Percentiles rank a stretch among this genome's conserved stretches.
These are phyloP conservation scores for Rhinogobius similis DNA, from an alignment of 2,113 vertebrate genomes.

Conservation along the genomic window DNA sequence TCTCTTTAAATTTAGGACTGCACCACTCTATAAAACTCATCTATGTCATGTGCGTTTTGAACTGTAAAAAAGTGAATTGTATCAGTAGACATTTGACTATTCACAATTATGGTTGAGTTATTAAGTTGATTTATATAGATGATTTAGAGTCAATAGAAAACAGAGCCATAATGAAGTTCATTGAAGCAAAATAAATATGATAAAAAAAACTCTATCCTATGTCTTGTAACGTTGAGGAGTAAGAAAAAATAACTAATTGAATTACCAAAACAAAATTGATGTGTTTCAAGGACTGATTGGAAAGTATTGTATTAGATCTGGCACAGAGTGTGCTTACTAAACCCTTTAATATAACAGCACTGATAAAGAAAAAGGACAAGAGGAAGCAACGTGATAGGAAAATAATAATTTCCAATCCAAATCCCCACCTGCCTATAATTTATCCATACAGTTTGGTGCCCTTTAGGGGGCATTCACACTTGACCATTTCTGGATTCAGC, in stretches of 20 bases:
- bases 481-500: not conserved
- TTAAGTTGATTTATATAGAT: not conserved
- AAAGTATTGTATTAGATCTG: slow-evolving; percentile 37
- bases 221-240: not conserved
- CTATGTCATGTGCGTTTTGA: not conserved
- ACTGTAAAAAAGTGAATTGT: not conserved
- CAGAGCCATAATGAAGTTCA: not conserved
- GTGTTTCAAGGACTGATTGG: slow-evolving; percentile 5
- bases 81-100: not conserved
- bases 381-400: slow-evolving; percentile 26
- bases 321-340: slow-evolving; percentile 11
- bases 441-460: not conserved
- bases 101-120: too few species aligned
- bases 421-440: not conserved
- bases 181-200: not conserved
- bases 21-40: not conserved
- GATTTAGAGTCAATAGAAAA: not conserved
- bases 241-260: slow-evolving; percentile 23
- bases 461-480: not conserved
- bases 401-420: not conserved
- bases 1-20: slow-evolving; percentile 21
- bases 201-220: not conserved
- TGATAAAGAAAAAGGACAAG: slow-evolving; percentile 8
- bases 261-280: slow-evolving; percentile 18
- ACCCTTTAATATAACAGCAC: slow-evolving; percentile 24